A percentile compares a stretch with the other conserved stretches of the same genome.
Evolutionary conservation across 1,140 invertebrate genomes (phyloP).

Genomic region (Drosophila triauraria): DNA sequence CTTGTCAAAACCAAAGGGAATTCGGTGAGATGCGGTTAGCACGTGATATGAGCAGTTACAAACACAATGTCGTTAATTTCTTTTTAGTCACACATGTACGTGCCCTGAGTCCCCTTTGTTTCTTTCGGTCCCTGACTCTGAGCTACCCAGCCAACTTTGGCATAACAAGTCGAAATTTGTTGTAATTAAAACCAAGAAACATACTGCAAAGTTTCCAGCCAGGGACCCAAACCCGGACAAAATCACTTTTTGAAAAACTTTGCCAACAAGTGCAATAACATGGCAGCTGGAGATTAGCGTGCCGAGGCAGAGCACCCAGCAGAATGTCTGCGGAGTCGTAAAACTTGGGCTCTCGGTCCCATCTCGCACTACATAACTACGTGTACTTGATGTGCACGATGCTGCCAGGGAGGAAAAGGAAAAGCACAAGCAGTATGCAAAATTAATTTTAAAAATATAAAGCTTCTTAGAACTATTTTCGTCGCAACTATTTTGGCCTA

Average conservation of each 20-base stretch:
- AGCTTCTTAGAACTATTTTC: constrained; percentile 64
- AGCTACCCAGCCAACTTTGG: constrained; percentile 48
- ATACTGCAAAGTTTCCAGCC: constrained; percentile 65
- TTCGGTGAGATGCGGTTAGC: constrained; percentile 70
- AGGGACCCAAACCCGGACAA: constrained; percentile 51
- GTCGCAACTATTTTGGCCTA: constrained; percentile 65
- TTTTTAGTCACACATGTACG: constrained; percentile 74
- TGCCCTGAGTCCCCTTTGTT: constrained; percentile 22
- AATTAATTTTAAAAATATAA: constrained; percentile 77
- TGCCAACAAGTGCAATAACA: constrained; percentile 82
- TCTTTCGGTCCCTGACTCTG: not conserved
- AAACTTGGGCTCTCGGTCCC: constrained; percentile 50
- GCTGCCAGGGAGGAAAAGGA: not conserved
- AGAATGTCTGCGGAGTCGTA: constrained; percentile 67
- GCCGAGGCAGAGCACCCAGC: constrained; percentile 56
- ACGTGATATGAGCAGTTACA: constrained; percentile 74
- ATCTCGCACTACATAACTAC: constrained; percentile 34
- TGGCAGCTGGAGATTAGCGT: constrained; percentile 81
- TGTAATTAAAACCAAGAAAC: constrained; percentile 81
- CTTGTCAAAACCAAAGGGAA: constrained; percentile 51
- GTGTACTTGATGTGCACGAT: constrained; percentile 11
- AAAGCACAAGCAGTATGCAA: constrained; percentile 48
- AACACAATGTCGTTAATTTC: constrained; percentile 75
- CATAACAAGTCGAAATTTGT: constrained; percentile 80
- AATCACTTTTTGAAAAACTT: constrained; percentile 81